A percentile compares a stretch with the other conserved stretches of the same genome.
Evolutionary conservation across 2,888 invertebrate genomes (phyloP).

Genomic region (Hypena proboscidalis): DNA sequence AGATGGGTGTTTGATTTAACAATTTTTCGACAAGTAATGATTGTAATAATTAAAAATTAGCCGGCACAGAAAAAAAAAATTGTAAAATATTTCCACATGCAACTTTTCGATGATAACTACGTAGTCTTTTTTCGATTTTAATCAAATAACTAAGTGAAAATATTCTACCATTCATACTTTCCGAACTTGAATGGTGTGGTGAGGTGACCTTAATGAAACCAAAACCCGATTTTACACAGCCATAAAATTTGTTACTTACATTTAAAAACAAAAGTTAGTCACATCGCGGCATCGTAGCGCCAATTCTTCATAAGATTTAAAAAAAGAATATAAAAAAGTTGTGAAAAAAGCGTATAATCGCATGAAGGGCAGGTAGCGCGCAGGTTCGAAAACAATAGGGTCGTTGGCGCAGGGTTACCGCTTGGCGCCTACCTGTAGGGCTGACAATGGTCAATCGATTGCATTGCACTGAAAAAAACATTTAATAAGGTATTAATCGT

Average conservation of each 20-base stretch:
- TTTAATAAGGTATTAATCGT: no score
- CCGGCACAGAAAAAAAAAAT: no score
- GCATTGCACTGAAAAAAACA: constrained; percentile 4
- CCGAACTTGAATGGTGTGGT: constrained; percentile 1
- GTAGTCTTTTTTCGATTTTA: not conserved
- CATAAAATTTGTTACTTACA: constrained; percentile 6
- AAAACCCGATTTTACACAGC: constrained; percentile 5
- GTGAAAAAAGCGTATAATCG: constrained; percentile 42
- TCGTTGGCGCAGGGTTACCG: constrained; percentile 43
- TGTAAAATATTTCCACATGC: no score
- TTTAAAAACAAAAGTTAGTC: constrained; percentile 22
- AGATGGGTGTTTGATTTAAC: no score
- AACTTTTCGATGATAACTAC: no score
- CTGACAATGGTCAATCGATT: constrained; percentile 29
- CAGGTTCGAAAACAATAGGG: constrained; percentile 52
- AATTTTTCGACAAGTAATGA: no score
- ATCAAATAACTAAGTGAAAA: not conserved
- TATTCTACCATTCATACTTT: not conserved
- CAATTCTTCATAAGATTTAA: constrained; percentile 34
- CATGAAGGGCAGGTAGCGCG: constrained; percentile 53
- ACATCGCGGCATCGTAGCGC: constrained; percentile 29
- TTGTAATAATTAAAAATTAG: no score
- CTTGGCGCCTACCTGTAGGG: constrained; percentile 52
- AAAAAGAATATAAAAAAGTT: constrained; percentile 21
- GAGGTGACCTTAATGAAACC: not conserved